Conservation (phyloP, 2,113 vertebrate genomes). For the Brachionichthys hirsutus region DNA sequence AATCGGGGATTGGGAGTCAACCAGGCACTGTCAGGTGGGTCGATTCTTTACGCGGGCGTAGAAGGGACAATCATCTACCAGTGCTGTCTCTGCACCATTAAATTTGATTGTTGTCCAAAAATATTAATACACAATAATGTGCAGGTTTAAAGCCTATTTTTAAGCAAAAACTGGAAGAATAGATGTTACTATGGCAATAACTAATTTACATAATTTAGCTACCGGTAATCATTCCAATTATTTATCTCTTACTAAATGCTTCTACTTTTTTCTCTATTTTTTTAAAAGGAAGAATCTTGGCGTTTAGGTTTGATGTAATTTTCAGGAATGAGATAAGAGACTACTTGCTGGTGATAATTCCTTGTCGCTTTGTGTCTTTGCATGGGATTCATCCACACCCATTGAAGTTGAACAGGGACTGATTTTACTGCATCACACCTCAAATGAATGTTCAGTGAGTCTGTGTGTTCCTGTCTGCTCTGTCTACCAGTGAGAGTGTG, state of each 20-base stretch:
- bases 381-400: background rate
- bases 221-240: too few species aligned
- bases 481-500: slow-evolving; percentile 72
- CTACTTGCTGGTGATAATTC: background rate
- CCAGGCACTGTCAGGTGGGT: slow-evolving; percentile 69
- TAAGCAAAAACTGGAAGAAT: too few species aligned
- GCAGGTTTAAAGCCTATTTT: too few species aligned
- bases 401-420: background rate
- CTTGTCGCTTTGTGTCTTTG: slow-evolving; percentile 1
- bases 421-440: background rate
- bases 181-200: too few species aligned
- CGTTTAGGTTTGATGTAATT: background rate
- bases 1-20: slow-evolving; percentile 67
- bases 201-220: too few species aligned
- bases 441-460: background rate
- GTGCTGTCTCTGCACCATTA: background rate
- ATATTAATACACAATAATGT: background rate
- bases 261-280: too few species aligned
- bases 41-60: background rate
- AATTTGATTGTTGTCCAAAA: background rate
- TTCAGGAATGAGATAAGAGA: background rate
- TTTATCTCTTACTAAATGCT: too few species aligned
- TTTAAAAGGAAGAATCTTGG: background rate
- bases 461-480: background rate
- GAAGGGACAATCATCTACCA: too few species aligned